A percentile compares a stretch with the other conserved stretches of the same genome.
These are phyloP conservation scores for Sebastes taczanowskii DNA, from an alignment of 2,797 vertebrate genomes.

Conservation along the genomic window DNA sequence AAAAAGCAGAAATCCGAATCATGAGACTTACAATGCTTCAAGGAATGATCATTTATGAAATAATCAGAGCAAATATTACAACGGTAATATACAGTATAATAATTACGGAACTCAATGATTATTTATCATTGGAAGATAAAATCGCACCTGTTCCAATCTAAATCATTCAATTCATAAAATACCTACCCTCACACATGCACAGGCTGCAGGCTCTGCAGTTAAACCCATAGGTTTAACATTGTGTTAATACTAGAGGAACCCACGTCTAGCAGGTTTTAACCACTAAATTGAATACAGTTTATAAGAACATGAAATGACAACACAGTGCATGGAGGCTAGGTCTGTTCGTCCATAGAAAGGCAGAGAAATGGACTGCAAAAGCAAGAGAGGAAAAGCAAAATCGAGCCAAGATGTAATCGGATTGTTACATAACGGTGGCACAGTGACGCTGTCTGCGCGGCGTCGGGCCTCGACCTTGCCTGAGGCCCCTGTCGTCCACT, in stretches of 20 bases:
- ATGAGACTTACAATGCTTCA: background rate
- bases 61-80: background rate
- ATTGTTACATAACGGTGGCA: slow-evolving; percentile 64
- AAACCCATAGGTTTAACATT: background rate
- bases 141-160: background rate
- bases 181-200: background rate
- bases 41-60: background rate
- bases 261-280: background rate
- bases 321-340: slow-evolving; percentile 10
- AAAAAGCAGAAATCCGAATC: background rate
- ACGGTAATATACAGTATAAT: too few relatives aligned
- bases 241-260: background rate
- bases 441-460: slow-evolving; percentile 40
- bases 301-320: background rate
- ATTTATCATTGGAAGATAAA: slow-evolving; percentile 2
- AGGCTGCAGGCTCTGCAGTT: background rate
- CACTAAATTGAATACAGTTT: slow-evolving; percentile 16
- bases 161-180: slow-evolving; percentile 7
- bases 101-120: background rate
- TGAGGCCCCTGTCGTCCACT: slow-evolving; percentile 35
- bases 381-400: slow-evolving; percentile 10
- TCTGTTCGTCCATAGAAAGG: background rate
- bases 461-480: slow-evolving; percentile 29
- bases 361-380: background rate
- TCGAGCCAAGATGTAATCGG: slow-evolving; percentile 63